phyloP scores from a whole-genome alignment of 2,113 vertebrate genomes.

The Microcebus jonahi region DNA sequence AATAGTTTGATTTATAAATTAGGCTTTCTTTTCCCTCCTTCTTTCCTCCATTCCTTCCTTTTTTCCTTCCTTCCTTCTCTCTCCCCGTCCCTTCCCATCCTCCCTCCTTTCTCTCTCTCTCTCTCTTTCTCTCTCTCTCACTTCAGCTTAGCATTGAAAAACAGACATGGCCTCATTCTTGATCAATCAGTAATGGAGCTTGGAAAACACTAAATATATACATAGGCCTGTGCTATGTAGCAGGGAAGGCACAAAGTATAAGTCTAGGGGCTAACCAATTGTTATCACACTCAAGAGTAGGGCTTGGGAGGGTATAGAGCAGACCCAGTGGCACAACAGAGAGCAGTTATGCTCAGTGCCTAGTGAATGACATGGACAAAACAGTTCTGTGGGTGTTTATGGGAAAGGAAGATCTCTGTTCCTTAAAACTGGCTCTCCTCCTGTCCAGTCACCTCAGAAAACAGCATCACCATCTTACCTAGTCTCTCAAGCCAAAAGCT shows the following conservation, averaged over 20 bases:
- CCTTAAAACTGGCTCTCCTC: background rate
- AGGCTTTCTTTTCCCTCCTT: background rate
- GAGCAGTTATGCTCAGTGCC: background rate
- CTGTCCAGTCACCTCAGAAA: background rate
- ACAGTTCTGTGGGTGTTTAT: background rate
- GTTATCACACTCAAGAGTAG: background rate
- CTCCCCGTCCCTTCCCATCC: background rate
- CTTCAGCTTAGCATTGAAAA: background rate
- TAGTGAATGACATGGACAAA: slow-evolving; percentile 35
- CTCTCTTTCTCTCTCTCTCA: background rate
- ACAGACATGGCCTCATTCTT: background rate
- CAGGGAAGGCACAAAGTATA: background rate
- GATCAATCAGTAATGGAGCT: slow-evolving; percentile 13
- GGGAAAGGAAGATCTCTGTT: background rate
- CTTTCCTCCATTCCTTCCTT: no score
- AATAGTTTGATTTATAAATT: slow-evolving; percentile 18
- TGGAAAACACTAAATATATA: slow-evolving; percentile 9
- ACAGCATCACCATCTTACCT: background rate
- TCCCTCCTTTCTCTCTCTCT: background rate
- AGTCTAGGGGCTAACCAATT: background rate
- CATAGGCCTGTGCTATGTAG: background rate
- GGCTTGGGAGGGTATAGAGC: background rate
- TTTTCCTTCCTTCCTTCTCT: fast-evolving
- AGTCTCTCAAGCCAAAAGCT: slow-evolving; percentile 11
- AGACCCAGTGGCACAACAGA: background rate